Evolutionary conservation across 2,113 vertebrate genomes (phyloP).

Genomic region (Psephotus haematonotus): DNA sequence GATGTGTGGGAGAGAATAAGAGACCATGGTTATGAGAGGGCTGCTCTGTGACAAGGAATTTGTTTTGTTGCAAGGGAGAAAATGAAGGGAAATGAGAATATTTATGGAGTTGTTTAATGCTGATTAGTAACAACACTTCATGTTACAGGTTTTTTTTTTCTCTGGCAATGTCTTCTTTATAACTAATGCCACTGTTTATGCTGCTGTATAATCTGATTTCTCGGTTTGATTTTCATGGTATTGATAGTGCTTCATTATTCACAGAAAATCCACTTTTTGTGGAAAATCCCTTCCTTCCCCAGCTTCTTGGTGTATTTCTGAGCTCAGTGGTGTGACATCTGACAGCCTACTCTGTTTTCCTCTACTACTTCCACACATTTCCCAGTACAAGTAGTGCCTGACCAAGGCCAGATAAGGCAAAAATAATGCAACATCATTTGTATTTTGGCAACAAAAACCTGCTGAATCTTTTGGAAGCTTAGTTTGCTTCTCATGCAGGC

Average conservation of each 20-base stretch:
- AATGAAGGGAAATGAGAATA: neutral
- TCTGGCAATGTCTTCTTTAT: neutral
- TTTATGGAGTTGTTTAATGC: neutral
- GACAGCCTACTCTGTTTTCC: neutral
- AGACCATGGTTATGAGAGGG: neutral
- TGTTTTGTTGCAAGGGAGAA: neutral
- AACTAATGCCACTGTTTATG: neutral
- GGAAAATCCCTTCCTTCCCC: slow-evolving; percentile 39
- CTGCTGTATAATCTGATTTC: slow-evolving; percentile 34
- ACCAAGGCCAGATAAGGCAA: neutral
- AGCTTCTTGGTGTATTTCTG: neutral
- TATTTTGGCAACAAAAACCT: neutral
- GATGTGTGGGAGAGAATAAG: slow-evolving; percentile 25
- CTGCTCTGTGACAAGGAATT: neutral
- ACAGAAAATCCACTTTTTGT: slow-evolving; percentile 42
- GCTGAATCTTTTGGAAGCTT: neutral
- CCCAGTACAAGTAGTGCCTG: neutral
- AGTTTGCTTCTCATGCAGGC: neutral
- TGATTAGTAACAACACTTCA: slow-evolving; percentile 26
- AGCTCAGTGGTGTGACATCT: neutral
- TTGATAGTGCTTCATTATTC: neutral
- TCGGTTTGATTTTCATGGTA: neutral
- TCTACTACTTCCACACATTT: neutral
- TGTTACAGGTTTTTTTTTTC: neutral
- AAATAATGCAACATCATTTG: neutral